Percentiles rank a stretch among this genome's conserved stretches.
Conservation (phyloP, 2,888 invertebrate genomes). For the Microctonus hyperodae region DNA sequence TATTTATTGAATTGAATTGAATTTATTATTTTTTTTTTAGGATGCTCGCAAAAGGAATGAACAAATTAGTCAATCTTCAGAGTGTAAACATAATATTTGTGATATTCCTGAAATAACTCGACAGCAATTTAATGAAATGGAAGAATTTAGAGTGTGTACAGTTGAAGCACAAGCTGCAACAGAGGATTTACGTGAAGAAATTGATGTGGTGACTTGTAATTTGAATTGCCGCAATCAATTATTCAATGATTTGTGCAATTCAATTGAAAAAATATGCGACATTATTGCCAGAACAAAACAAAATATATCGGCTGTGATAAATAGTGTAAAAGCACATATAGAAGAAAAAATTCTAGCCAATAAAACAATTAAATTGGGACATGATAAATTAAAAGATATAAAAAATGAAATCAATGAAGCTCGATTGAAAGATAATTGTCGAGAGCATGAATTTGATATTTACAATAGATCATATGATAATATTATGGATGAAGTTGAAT, state of each 20-base stretch:
- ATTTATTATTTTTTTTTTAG: not conserved
- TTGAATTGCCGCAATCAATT: conserved; percentile 52
- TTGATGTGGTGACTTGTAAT: conserved; percentile 47
- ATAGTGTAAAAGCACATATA: conserved; percentile 48
- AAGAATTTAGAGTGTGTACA: conserved; percentile 56
- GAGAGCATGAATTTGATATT: conserved; percentile 38
- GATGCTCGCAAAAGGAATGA: conserved; percentile 11
- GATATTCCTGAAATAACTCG: conserved; percentile 7
- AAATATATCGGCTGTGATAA: conserved; percentile 47
- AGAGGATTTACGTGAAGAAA: conserved; percentile 57
- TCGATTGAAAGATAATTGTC: conserved; percentile 39
- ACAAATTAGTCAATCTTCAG: not conserved
- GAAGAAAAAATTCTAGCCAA: conserved; percentile 48
- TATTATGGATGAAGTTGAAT: conserved; percentile 53
- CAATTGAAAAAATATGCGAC: conserved; percentile 48
- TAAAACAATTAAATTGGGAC: conserved; percentile 48
- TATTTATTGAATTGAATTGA: not conserved
- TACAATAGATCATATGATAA: conserved; percentile 47
- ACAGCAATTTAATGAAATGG: conserved; percentile 56
- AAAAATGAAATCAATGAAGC: conserved; percentile 56
- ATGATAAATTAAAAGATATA: conserved; percentile 52
- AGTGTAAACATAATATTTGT: not conserved
- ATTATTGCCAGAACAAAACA: conserved; percentile 48
- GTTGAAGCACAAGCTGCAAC: conserved; percentile 58
- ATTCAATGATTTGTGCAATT: conserved; percentile 48